Evolutionary conservation across 1,140 invertebrate species (phyloP).

Genomic region (Telenomus remus): DNA sequence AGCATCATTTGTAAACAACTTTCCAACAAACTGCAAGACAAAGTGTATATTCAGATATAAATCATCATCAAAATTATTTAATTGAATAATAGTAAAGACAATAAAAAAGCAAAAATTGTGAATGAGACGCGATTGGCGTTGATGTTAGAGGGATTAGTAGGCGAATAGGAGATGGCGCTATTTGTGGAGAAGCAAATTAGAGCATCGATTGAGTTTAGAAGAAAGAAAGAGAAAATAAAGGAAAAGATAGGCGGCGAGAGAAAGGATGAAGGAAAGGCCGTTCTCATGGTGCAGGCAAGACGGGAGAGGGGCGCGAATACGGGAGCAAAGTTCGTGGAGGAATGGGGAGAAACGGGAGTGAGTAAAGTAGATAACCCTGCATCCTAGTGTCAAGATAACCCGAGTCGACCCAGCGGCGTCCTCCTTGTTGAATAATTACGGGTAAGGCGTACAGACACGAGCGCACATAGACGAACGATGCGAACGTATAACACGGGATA

Average conservation of each 20-base stretch:
- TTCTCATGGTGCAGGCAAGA: slow-evolving; percentile 20
- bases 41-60: too few species aligned
- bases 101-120: too few species aligned
- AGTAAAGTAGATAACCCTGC: slow-evolving; percentile 62
- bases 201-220: slow-evolving; percentile 4
- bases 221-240: slow-evolving; percentile 10
- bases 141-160: too few species aligned
- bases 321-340: slow-evolving; percentile 42
- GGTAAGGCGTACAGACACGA: slow-evolving; percentile 61
- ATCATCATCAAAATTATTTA: too few species aligned
- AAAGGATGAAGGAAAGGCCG: slow-evolving; percentile 21
- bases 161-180: too few species aligned
- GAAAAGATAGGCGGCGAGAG: slow-evolving; percentile 3
- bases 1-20: too few species aligned
- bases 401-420: slow-evolving; percentile 71
- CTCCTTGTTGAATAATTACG: slow-evolving; percentile 74
- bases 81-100: too few species aligned
- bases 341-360: slow-evolving; percentile 64
- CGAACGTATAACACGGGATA: slow-evolving; percentile 39
- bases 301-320: slow-evolving; percentile 26
- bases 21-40: too few species aligned
- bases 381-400: slow-evolving; percentile 74
- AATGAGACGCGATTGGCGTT: too few species aligned
- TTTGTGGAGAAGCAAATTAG: neutral
- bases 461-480: slow-evolving; percentile 39